A percentile compares a stretch with the other conserved stretches of the same genome.
phyloP scores from a whole-genome alignment of 2,888 invertebrate genomes.

The Pterostichus niger region DNA sequence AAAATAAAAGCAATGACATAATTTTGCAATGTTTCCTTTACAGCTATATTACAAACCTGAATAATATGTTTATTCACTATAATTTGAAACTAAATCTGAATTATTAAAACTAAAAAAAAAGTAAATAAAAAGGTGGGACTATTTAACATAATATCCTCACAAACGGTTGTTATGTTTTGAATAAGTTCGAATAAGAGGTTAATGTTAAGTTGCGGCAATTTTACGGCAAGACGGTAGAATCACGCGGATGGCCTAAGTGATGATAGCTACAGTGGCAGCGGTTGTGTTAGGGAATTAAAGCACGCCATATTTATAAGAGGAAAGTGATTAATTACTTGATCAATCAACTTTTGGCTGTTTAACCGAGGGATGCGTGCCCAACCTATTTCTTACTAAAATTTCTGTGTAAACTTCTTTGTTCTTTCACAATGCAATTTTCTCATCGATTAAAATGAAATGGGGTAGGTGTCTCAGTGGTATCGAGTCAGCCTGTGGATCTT shows the following conservation, averaged over 20 bases:
- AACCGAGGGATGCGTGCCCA: slow-evolving; percentile 69
- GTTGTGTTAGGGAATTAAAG: slow-evolving; percentile 51
- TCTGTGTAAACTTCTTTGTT: slow-evolving; percentile 64
- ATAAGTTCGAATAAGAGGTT: slow-evolving; percentile 31
- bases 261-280: not conserved
- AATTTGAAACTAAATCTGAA: slow-evolving; percentile 31
- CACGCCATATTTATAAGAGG: slow-evolving; percentile 69
- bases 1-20: slow-evolving; percentile 14
- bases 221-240: not conserved
- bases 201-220: not conserved
- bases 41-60: no score
- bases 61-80: slow-evolving; percentile 25
- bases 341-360: slow-evolving; percentile 70
- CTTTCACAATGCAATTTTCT: slow-evolving; percentile 58
- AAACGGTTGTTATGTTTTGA: slow-evolving; percentile 21
- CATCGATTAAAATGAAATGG: no score
- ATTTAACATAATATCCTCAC: slow-evolving; percentile 15
- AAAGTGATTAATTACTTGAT: slow-evolving; percentile 72
- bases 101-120: slow-evolving; percentile 8
- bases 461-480: no score
- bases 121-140: slow-evolving; percentile 19
- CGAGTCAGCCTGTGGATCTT: no score
- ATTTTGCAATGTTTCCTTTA: no score
- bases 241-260: not conserved
- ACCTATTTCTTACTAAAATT: slow-evolving; percentile 70